Evolutionary conservation across 2,797 vertebrate genomes (phyloP).

Genomic region (Muscicapa striata): DNA sequence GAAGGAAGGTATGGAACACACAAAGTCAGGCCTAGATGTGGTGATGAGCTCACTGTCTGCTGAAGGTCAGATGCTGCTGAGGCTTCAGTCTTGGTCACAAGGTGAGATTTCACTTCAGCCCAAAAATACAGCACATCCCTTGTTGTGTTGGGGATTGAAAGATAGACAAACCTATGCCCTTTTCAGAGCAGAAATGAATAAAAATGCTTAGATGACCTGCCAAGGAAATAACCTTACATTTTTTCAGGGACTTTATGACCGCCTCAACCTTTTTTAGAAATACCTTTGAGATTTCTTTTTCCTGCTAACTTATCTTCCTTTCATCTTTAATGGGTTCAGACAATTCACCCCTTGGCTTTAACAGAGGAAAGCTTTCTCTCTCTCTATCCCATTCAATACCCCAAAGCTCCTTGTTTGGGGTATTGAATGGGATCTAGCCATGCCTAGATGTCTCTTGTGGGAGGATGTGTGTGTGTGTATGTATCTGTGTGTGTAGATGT

Average conservation of each 20-base stretch:
- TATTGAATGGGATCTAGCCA: background rate
- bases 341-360: background rate
- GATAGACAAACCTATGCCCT: background rate
- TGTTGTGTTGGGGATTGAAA: background rate
- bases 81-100: background rate
- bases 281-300: conserved; percentile 25
- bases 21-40: background rate
- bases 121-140: background rate
- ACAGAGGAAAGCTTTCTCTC: background rate
- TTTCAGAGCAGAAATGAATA: background rate
- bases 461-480: accelerated
- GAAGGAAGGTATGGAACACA: background rate
- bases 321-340: conserved; percentile 34
- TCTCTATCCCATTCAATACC: background rate
- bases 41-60: background rate
- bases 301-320: conserved; percentile 3
- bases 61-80: background rate
- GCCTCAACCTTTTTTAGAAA: background rate
- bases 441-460: background rate
- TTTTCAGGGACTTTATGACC: conserved; percentile 14
- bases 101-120: background rate
- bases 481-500: background rate
- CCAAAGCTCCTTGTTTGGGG: background rate
- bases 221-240: conserved; percentile 11
- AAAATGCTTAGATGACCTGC: background rate